phyloP scores from a whole-genome alignment of 2,113 vertebrate genomes.

The Myotis brandtii region DNA sequence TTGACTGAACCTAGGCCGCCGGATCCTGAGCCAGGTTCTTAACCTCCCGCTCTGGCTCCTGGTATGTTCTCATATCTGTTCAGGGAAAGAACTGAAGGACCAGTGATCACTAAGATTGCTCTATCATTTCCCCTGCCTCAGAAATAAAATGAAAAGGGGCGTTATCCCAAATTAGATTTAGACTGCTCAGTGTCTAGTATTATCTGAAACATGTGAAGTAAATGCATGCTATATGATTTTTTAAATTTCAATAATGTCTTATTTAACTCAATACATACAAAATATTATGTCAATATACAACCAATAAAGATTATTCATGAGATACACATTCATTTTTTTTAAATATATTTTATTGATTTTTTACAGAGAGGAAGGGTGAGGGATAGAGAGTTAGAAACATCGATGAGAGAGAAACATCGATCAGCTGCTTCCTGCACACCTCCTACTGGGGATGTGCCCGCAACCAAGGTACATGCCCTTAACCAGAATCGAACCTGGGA shows the following conservation, averaged over 20 bases:
- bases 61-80: background rate
- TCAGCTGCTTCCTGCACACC: too few species aligned
- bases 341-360: too few species aligned
- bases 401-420: too few species aligned
- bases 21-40: background rate
- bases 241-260: background rate
- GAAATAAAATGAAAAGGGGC: background rate
- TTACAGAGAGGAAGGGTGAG: too few species aligned
- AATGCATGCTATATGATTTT: background rate
- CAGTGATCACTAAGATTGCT: background rate
- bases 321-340: background rate
- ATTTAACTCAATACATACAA: background rate
- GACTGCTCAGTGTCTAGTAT: background rate
- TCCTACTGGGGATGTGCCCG: too few species aligned
- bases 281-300: background rate
- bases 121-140: background rate
- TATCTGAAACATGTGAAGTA: background rate
- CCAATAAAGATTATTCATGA: constrained; percentile 11
- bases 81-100: background rate
- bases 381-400: too few species aligned
- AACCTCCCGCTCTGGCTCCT: background rate
- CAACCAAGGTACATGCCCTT: too few species aligned
- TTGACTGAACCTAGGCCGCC: background rate
- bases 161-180: background rate
- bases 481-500: too few species aligned